phyloP scores from a whole-genome alignment of 2,113 vertebrate species.

The Heptranchias perlo region DNA sequence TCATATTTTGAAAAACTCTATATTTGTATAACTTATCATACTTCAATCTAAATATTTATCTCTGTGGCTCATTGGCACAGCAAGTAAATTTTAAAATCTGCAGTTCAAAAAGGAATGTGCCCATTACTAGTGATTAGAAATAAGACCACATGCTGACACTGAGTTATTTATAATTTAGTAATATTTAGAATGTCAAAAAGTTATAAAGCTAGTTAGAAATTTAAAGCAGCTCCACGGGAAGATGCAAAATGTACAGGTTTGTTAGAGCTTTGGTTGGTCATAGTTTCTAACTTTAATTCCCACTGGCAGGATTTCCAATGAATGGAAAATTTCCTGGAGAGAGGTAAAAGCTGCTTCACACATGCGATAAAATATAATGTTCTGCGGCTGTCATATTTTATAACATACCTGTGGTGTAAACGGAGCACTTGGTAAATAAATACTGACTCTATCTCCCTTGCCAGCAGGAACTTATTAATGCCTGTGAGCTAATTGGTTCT shows the following conservation, averaged over 20 bases:
- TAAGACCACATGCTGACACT: neutral
- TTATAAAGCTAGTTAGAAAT: neutral
- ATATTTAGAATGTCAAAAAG: neutral
- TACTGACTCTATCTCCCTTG: neutral
- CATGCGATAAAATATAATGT: neutral
- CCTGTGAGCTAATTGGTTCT: neutral
- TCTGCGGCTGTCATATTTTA: neutral
- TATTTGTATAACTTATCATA: neutral
- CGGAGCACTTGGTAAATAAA: neutral
- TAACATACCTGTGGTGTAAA: neutral
- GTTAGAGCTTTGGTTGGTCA: neutral
- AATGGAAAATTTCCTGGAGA: neutral
- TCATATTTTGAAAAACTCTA: neutral
- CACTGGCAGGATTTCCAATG: neutral
- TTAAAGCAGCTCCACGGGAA: neutral
- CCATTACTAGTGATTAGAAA: neutral
- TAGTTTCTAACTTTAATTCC: neutral
- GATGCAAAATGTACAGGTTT: neutral
- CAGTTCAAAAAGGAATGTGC: neutral
- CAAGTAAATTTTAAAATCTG: constrained; percentile 1
- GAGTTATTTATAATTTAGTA: neutral
- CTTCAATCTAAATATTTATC: neutral
- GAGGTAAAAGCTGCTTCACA: neutral
- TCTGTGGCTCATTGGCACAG: neutral
- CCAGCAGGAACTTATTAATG: constrained; percentile 4